A percentile compares a stretch with the other conserved stretches of the same genome.
phyloP scores from a whole-genome alignment of 1,140 invertebrate genomes.

The Macrostomum lignano region DNA sequence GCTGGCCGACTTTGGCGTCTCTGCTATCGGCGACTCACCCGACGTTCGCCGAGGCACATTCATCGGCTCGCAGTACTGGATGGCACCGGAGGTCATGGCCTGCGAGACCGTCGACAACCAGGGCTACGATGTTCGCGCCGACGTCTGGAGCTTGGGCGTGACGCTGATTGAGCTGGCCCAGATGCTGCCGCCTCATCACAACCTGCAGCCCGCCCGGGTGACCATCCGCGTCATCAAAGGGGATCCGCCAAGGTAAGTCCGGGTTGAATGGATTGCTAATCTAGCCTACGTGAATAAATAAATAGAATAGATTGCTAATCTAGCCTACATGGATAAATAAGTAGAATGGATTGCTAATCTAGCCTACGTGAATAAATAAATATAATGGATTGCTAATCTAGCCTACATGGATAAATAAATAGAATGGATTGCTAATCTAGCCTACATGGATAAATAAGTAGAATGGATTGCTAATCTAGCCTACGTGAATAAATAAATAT shows the following conservation, averaged over 20 bases:
- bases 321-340: no score
- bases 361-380: no score
- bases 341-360: no score
- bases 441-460: no score
- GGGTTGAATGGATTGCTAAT: no score
- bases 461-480: no score
- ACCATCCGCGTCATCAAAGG: slow-evolving; percentile 91
- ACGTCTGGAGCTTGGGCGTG: slow-evolving; percentile 92
- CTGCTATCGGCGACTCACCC: slow-evolving; percentile 81
- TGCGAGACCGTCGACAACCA: slow-evolving; percentile 95
- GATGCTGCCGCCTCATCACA: slow-evolving; percentile 93
- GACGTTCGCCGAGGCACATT: slow-evolving; percentile 87
- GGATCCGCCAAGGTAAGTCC: slow-evolving; percentile 78
- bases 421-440: no score
- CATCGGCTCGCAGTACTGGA: slow-evolving; percentile 66
- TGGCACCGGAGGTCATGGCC: slow-evolving; percentile 91
- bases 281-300: no score
- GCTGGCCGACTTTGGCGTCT: slow-evolving; percentile 97
- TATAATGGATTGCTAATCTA: no score
- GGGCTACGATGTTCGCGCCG: slow-evolving; percentile 91
- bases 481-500: no score
- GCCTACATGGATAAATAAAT: no score
- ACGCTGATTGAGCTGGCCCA: slow-evolving; percentile 97
- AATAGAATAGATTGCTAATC: no score
- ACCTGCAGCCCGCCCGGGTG: slow-evolving; percentile 91